These are phyloP conservation scores for Pseudomyrmex cubaensis DNA, from an alignment of 1,140 invertebrate genomes.

Conservation along the genomic window DNA sequence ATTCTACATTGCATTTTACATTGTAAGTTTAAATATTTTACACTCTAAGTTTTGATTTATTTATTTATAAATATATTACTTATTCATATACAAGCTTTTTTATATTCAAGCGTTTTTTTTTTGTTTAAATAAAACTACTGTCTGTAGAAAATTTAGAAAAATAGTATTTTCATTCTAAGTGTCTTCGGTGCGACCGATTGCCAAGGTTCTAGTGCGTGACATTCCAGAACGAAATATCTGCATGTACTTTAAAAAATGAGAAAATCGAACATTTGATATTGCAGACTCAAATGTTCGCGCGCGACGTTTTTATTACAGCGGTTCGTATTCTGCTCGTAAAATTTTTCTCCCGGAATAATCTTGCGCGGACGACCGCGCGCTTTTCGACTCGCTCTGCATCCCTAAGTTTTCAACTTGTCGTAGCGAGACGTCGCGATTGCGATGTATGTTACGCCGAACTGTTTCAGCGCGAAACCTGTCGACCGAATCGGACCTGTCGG, in stretches of 20 bases:
- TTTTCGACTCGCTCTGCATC: slow-evolving; percentile 1
- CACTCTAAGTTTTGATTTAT: no score
- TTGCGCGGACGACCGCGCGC: background rate
- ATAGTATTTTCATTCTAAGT: no score
- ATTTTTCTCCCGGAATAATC: slow-evolving; percentile 50
- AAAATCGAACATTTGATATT: slow-evolving; percentile 44
- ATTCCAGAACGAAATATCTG: background rate
- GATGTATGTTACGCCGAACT: background rate
- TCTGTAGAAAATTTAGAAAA: no score
- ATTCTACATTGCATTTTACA: no score
- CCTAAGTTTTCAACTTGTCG: background rate
- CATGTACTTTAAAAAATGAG: background rate
- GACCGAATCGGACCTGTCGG: background rate
- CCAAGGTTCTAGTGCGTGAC: no score
- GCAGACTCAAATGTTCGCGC: slow-evolving; percentile 21
- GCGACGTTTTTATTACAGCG: slow-evolving; percentile 53
- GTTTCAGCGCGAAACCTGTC: no score
- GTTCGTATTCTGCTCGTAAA: slow-evolving; percentile 57
- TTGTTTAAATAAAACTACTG: no score
- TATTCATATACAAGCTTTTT: no score
- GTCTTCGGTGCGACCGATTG: no score
- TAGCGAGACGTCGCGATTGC: background rate
- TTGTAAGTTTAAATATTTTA: background rate
- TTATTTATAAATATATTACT: no score
- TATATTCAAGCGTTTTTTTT: no score